phyloP scores from a whole-genome alignment of 2,113 vertebrate species.

The Catharus minimus region DNA sequence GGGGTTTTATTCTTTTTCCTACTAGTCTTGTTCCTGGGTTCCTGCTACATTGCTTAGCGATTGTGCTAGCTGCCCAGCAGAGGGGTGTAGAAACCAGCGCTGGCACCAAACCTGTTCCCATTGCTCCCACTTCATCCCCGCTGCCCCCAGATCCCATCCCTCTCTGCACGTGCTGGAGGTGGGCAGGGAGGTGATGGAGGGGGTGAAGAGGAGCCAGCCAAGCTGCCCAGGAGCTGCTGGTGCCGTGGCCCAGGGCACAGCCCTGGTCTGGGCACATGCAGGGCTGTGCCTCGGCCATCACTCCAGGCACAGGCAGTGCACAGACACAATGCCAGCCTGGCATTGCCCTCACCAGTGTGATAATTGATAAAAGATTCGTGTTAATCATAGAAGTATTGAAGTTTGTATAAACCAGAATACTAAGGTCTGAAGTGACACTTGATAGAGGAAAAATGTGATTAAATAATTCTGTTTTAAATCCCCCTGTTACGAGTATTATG shows the following conservation, averaged over 20 bases:
- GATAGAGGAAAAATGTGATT: too few species aligned
- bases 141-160: background rate
- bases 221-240: background rate
- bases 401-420: too few species aligned
- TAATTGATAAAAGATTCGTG: too few species aligned
- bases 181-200: background rate
- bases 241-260: background rate
- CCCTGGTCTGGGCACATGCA: rapidly evolving
- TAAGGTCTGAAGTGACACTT: too few species aligned
- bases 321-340: background rate
- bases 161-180: background rate
- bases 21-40: background rate
- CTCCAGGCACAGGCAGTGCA: rapidly evolving
- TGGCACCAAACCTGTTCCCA: background rate
- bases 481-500: too few species aligned
- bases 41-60: background rate
- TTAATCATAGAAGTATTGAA: too few species aligned
- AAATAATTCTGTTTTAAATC: too few species aligned
- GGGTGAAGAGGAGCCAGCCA: background rate
- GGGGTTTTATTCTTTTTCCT: background rate
- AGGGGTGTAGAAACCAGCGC: slow-evolving; percentile 30
- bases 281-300: background rate
- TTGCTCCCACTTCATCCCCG: background rate
- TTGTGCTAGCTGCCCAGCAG: slow-evolving; percentile 25
- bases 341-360: too few species aligned